Conservation (phyloP, 2,888 invertebrate species). For the Scelioninae gen. 2 region DNA sequence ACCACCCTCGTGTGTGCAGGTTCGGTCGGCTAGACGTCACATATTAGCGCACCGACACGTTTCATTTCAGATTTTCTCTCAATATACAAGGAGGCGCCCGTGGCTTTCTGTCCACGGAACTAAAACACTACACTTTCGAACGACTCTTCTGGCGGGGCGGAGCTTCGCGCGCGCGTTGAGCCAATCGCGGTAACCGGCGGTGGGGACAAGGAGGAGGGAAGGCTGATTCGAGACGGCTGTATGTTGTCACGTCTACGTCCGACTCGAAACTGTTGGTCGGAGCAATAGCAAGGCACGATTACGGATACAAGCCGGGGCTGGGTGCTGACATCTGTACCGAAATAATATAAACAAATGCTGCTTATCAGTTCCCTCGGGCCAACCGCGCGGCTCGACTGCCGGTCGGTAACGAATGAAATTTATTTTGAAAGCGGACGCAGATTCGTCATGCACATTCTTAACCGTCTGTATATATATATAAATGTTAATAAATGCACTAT, state of each 20-base stretch:
- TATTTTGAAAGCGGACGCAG: no score
- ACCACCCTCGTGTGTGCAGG: slow-evolving; percentile 43
- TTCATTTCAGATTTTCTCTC: slow-evolving; percentile 70
- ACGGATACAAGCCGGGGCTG: no score
- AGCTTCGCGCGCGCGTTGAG: slow-evolving; percentile 60
- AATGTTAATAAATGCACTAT: no score
- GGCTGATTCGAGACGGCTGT: slow-evolving; percentile 16
- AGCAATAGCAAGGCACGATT: neutral
- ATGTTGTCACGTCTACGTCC: slow-evolving; percentile 26
- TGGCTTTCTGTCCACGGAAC: slow-evolving; percentile 70
- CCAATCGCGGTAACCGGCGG: slow-evolving; percentile 34
- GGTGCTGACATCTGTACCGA: no score
- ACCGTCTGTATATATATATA: no score
- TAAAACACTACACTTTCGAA: slow-evolving; percentile 73
- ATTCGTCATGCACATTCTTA: no score
- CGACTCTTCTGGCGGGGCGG: slow-evolving; percentile 73
- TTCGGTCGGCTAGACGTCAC: slow-evolving; percentile 64
- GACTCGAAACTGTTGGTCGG: slow-evolving; percentile 18
- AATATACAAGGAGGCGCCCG: slow-evolving; percentile 68
- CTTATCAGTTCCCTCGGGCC: no score
- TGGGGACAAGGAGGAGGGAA: slow-evolving; percentile 37
- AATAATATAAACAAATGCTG: no score
- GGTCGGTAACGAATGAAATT: no score
- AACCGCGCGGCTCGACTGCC: no score
- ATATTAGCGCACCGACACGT: slow-evolving; percentile 71